A percentile compares a stretch with the other conserved stretches of the same genome.
Conservation (phyloP, 2,113 vertebrate genomes). For the Dinomys branickii region DNA sequence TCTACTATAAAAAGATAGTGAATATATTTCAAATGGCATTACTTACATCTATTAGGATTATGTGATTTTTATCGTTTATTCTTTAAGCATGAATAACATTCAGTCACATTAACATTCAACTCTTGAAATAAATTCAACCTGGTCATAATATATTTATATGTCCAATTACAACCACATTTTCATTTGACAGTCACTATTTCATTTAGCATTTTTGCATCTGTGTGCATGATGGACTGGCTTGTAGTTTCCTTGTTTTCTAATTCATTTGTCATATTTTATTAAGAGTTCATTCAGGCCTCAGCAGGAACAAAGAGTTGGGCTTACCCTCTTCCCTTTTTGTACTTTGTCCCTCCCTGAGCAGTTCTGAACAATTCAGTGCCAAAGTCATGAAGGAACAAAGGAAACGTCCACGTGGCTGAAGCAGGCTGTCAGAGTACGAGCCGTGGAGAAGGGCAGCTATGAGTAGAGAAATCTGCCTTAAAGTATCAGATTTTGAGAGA, state of each 20-base stretch:
- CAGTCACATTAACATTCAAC: neutral
- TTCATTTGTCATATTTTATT: neutral
- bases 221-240: neutral
- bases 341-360: neutral
- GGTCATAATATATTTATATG: neutral
- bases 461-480: rapidly evolving
- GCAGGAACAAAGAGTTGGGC: rapidly evolving
- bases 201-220: neutral
- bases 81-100: neutral
- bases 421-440: neutral
- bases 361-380: neutral
- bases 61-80: constrained; percentile 27
- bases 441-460: rapidly evolving
- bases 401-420: neutral
- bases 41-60: neutral
- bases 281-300: neutral
- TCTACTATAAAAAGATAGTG: neutral
- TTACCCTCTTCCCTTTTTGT: neutral
- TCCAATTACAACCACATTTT: constrained; percentile 7
- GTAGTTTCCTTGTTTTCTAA: neutral
- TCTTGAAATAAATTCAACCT: constrained; percentile 47
- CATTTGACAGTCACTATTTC: constrained; percentile 2
- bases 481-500: neutral
- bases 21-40: neutral
- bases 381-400: neutral